These are phyloP conservation scores for Hippocampus comes DNA, from an alignment of 2,113 vertebrate genomes.

Conservation along the genomic window DNA sequence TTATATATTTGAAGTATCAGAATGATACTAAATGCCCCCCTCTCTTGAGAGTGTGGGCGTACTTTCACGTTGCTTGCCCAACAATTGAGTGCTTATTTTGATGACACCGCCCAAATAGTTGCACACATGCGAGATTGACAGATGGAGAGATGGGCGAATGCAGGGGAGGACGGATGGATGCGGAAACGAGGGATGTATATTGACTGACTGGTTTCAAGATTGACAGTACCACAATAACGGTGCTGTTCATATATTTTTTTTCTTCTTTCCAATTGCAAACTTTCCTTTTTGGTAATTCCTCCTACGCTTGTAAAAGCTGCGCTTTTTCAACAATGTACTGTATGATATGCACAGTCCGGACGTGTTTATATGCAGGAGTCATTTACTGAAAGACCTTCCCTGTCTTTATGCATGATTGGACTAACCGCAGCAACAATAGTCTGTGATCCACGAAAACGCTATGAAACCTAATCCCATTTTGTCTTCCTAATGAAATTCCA, in stretches of 20 bases:
- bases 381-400: slow-evolving; percentile 65
- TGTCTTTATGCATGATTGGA: slow-evolving; percentile 64
- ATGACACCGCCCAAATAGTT: slow-evolving; percentile 49
- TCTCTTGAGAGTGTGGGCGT: neutral
- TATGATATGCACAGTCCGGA: slow-evolving; percentile 61
- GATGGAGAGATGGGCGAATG: slow-evolving; percentile 64
- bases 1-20: neutral
- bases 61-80: neutral
- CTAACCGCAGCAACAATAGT: slow-evolving; percentile 55
- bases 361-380: slow-evolving; percentile 67
- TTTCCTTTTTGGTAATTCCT: slow-evolving; percentile 59
- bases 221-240: slow-evolving; percentile 67
- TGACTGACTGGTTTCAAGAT: slow-evolving; percentile 68
- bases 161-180: slow-evolving; percentile 67
- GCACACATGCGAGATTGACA: slow-evolving; percentile 62
- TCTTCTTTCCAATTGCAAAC: slow-evolving; percentile 38
- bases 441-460: slow-evolving; percentile 61
- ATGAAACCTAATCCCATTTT: slow-evolving; percentile 69
- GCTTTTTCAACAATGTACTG: slow-evolving; percentile 60
- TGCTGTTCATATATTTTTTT: slow-evolving; percentile 46
- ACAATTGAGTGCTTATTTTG: slow-evolving; percentile 49
- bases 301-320: slow-evolving; percentile 53
- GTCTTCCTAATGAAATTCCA: slow-evolving; percentile 67
- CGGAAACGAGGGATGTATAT: slow-evolving; percentile 62
- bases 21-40: neutral